Percentiles rank a stretch among this genome's conserved stretches.
Conservation (phyloP, 1,140 invertebrate species). For the Calosoma granatense region DNA sequence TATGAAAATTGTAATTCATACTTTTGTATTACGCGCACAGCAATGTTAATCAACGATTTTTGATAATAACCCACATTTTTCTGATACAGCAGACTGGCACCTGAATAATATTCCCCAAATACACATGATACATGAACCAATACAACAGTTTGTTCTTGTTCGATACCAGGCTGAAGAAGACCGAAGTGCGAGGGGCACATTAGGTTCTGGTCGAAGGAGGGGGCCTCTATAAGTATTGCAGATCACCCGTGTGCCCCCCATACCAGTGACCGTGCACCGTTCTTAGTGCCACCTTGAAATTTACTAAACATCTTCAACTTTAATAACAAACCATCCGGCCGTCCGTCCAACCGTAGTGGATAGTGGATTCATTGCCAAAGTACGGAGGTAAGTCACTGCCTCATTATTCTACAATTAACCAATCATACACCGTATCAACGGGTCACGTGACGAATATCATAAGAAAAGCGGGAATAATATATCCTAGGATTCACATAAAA, state of each 20-base stretch:
- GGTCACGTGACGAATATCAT: background rate
- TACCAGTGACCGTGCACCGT: background rate
- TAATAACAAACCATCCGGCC: background rate
- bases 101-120: too few species aligned
- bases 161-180: too few species aligned
- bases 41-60: too few species aligned
- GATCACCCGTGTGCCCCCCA: background rate
- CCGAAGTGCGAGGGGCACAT: background rate
- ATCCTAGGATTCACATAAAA: too few species aligned
- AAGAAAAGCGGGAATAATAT: too few species aligned
- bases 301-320: background rate
- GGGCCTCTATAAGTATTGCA: slow-evolving; percentile 5
- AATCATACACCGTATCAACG: background rate
- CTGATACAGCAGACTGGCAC: background rate
- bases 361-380: background rate
- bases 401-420: background rate
- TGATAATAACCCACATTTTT: background rate
- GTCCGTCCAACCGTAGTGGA: background rate
- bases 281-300: background rate
- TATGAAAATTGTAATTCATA: too few species aligned
- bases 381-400: background rate
- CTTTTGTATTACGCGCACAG: too few species aligned
- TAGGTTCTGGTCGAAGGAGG: background rate
- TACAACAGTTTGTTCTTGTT: too few species aligned
- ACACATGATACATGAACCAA: too few species aligned